These are phyloP conservation scores for Selene dorsalis DNA, from an alignment of 2,797 vertebrate species.

Conservation along the genomic window DNA sequence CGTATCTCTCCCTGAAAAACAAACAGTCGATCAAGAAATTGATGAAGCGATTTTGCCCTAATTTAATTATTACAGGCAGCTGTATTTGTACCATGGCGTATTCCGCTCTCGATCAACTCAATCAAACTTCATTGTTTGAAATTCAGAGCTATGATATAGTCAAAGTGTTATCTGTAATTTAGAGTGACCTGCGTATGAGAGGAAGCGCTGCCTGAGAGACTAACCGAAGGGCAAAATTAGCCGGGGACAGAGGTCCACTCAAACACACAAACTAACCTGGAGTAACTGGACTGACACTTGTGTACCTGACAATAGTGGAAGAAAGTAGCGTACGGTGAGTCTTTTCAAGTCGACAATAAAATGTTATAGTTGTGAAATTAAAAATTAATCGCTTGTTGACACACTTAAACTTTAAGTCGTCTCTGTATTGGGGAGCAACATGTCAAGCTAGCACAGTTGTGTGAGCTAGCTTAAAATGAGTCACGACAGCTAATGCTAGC, in stretches of 20 bases:
- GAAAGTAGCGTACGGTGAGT: constrained; percentile 51
- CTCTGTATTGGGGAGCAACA: neutral
- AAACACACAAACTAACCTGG: neutral
- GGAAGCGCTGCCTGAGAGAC: neutral
- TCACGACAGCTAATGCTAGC: neutral
- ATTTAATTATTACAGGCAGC: rapidly evolving
- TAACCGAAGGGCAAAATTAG: rapidly evolving
- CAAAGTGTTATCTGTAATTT: neutral
- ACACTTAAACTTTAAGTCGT: neutral
- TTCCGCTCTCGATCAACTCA: rapidly evolving
- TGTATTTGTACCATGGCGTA: neutral
- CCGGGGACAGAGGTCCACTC: rapidly evolving
- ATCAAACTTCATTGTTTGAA: rapidly evolving
- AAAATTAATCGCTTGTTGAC: neutral
- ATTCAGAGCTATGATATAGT: rapidly evolving
- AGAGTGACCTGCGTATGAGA: rapidly evolving
- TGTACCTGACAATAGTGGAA: neutral
- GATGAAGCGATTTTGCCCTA: rapidly evolving
- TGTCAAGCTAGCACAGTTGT: constrained; percentile 2
- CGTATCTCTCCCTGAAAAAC: neutral
- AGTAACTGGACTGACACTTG: neutral
- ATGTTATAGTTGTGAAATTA: neutral
- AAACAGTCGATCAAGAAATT: neutral
- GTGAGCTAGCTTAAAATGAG: constrained; percentile 29
- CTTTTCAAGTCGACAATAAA: neutral